phyloP scores from a whole-genome alignment of 35 echinoderm and acorn worm species.

The Heliocidaris tuberculata region DNA sequence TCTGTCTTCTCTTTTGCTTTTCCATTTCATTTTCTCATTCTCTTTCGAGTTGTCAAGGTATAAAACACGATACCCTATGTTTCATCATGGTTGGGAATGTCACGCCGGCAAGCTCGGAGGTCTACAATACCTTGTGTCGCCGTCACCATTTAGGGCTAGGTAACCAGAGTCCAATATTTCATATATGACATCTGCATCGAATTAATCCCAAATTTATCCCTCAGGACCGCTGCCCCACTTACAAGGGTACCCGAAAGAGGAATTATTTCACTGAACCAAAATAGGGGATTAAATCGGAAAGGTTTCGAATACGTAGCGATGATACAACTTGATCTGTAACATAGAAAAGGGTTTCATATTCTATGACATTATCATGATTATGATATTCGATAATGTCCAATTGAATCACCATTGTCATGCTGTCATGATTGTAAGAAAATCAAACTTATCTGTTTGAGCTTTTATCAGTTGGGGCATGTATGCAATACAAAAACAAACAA shows the following conservation, averaged over 20 bases:
- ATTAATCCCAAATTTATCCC: slow-evolving; percentile 12
- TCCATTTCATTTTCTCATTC: not conserved
- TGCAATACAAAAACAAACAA: no score
- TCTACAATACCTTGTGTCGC: not conserved
- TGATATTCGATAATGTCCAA: no score
- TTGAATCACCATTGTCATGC: no score
- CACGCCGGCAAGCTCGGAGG: not conserved
- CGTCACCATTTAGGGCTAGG: not conserved
- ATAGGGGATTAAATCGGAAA: not conserved
- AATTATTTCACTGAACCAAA: slow-evolving; percentile 12
- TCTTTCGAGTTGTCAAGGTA: not conserved
- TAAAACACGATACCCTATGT: not conserved
- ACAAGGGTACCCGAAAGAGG: not conserved
- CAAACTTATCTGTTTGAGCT: no score
- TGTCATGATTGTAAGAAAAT: no score
- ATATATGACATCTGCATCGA: not conserved
- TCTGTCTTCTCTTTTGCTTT: not conserved
- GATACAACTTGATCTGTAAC: no score
- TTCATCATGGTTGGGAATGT: not conserved
- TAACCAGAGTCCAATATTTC: slow-evolving; percentile 3
- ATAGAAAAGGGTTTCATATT: no score
- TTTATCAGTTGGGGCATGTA: no score
- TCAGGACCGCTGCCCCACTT: not conserved
- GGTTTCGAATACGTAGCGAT: not conserved
- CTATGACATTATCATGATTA: no score